These are phyloP conservation scores for Chrysodeixis includens DNA, from an alignment of 2,888 invertebrate genomes.

Conservation along the genomic window DNA sequence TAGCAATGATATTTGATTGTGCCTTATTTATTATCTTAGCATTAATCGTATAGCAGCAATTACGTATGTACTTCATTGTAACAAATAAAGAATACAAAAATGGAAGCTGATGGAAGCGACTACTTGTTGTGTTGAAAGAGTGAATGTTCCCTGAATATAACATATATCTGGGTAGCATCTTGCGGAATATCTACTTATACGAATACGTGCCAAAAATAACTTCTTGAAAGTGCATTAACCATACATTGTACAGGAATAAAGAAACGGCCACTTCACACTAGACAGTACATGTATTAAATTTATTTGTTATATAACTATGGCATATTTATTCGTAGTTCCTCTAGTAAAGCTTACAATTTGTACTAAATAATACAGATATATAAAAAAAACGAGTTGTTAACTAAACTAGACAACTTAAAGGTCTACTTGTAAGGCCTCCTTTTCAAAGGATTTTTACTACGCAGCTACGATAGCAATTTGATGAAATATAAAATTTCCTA, in stretches of 20 bases:
- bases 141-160: constrained; percentile 1
- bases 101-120: neutral
- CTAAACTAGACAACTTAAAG: too few relatives aligned
- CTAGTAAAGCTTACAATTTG: too few relatives aligned
- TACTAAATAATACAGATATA: too few relatives aligned
- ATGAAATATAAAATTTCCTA: neutral
- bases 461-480: neutral
- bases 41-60: too few relatives aligned
- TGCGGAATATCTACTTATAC: constrained; percentile 1
- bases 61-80: neutral
- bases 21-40: too few relatives aligned
- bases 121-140: neutral
- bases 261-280: neutral
- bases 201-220: constrained; percentile 9
- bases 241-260: neutral
- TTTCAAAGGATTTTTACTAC: neutral
- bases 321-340: too few relatives aligned
- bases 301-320: too few relatives aligned
- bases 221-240: constrained; percentile 1
- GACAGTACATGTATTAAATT: neutral
- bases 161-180: neutral
- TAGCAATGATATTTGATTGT: too few relatives aligned
- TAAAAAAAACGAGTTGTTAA: too few relatives aligned
- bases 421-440: too few relatives aligned
- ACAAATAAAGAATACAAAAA: neutral